These are phyloP conservation scores for Xerus rutilus DNA, from an alignment of 2,797 vertebrate genomes.

Conservation along the genomic window DNA sequence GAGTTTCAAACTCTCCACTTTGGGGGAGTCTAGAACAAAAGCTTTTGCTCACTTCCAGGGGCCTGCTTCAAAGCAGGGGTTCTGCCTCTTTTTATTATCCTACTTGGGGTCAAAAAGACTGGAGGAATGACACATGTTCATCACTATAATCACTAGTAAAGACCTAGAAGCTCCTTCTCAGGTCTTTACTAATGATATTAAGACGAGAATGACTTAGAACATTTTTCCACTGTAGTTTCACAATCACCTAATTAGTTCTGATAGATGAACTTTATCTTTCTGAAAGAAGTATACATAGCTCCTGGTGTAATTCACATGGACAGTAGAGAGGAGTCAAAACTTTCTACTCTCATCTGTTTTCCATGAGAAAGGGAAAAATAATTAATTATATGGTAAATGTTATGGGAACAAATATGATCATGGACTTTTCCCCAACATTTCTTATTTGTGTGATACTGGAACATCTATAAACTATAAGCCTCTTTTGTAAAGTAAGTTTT, in stretches of 20 bases:
- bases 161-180: neutral
- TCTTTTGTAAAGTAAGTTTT: neutral
- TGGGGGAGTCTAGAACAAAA: neutral
- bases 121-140: neutral
- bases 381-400: neutral
- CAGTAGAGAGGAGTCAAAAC: neutral
- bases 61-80: neutral
- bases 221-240: neutral
- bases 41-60: neutral
- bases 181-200: neutral
- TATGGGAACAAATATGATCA: neutral
- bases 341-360: neutral
- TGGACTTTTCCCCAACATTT: neutral
- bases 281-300: neutral
- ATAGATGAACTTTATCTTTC: neutral
- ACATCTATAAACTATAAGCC: neutral
- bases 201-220: neutral
- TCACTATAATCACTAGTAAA: neutral
- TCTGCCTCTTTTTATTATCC: neutral
- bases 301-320: neutral
- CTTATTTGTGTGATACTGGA: neutral
- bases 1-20: neutral
- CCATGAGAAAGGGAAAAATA: neutral
- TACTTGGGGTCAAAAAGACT: neutral
- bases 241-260: neutral